A percentile compares a stretch with the other conserved stretches of the same genome.
Conservation (phyloP, 2,888 invertebrate genomes). For the Leucophora obtusa region DNA sequence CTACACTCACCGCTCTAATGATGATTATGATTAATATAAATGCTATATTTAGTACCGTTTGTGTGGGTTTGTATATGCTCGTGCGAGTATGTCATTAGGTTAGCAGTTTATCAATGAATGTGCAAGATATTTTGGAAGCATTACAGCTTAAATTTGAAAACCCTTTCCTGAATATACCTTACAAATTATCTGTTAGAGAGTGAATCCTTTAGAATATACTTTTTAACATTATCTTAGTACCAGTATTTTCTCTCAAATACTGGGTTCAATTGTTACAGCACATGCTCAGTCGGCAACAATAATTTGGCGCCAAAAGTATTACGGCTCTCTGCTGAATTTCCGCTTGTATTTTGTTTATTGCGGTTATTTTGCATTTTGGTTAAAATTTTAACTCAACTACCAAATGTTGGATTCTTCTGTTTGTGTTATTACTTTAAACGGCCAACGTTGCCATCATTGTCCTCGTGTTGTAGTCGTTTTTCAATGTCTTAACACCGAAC, state of each 20-base stretch:
- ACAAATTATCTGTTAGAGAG: not conserved
- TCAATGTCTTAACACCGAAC: constrained; percentile 58
- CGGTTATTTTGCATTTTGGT: constrained; percentile 33
- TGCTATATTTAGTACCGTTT: not conserved
- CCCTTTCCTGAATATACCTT: constrained; percentile 21
- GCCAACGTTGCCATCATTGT: constrained; percentile 38
- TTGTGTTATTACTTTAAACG: not conserved
- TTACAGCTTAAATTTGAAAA: constrained; percentile 7
- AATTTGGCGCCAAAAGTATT: constrained; percentile 59
- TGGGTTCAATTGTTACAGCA: constrained; percentile 36
- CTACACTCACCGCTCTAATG: not conserved
- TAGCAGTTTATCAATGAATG: constrained; percentile 58
- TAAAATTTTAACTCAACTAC: constrained; percentile 24
- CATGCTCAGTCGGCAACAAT: constrained; percentile 33
- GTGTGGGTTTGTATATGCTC: not conserved
- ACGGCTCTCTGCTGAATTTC: constrained; percentile 30
- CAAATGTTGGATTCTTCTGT: constrained; percentile 23
- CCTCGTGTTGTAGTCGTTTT: constrained; percentile 53
- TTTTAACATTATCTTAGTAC: constrained; percentile 34
- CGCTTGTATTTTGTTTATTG: constrained; percentile 18
- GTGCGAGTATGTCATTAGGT: constrained; percentile 50
- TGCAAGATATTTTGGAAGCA: constrained; percentile 1
- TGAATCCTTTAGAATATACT: not conserved
- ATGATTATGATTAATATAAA: not conserved
- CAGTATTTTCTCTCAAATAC: constrained; percentile 54